A percentile compares a stretch with the other conserved stretches of the same genome.
These are phyloP conservation scores for Falcunculus frontatus DNA, from an alignment of 2,113 vertebrate genomes.

Conservation along the genomic window DNA sequence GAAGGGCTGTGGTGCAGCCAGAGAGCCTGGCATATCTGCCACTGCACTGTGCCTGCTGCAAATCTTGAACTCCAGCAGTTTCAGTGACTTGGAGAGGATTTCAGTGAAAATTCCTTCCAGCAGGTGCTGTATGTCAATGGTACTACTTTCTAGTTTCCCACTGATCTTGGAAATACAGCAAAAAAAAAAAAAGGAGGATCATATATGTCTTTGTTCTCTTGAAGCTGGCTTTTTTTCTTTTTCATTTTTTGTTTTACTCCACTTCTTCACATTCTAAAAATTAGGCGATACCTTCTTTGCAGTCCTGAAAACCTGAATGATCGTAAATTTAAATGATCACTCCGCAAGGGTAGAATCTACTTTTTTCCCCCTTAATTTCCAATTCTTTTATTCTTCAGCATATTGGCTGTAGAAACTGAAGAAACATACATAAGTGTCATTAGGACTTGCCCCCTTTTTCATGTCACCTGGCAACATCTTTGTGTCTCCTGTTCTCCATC, in stretches of 20 bases:
- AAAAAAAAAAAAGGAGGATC: not conserved
- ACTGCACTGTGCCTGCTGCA: not conserved
- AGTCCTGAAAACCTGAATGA: not conserved
- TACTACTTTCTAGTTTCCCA: not conserved
- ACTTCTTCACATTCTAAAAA: not conserved
- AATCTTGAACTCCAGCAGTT: not conserved
- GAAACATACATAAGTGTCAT: not conserved
- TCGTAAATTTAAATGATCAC: not conserved
- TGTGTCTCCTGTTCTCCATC: rapidly evolving
- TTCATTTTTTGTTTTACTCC: not conserved
- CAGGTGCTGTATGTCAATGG: not conserved
- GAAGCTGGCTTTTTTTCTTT: not conserved
- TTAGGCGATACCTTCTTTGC: rapidly evolving
- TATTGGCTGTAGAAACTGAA: not conserved
- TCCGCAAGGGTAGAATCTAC: not conserved
- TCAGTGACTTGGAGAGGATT: not conserved
- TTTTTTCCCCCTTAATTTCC: not conserved
- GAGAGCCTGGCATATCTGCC: not conserved
- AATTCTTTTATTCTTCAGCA: not conserved
- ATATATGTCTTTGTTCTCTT: not conserved
- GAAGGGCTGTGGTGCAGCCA: not conserved
- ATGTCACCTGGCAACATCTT: not conserved
- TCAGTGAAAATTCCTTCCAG: not conserved
- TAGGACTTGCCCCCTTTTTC: not conserved
- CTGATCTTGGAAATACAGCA: not conserved